phyloP scores from a whole-genome alignment of 2,888 invertebrate genomes.

The Selenia dentaria region DNA sequence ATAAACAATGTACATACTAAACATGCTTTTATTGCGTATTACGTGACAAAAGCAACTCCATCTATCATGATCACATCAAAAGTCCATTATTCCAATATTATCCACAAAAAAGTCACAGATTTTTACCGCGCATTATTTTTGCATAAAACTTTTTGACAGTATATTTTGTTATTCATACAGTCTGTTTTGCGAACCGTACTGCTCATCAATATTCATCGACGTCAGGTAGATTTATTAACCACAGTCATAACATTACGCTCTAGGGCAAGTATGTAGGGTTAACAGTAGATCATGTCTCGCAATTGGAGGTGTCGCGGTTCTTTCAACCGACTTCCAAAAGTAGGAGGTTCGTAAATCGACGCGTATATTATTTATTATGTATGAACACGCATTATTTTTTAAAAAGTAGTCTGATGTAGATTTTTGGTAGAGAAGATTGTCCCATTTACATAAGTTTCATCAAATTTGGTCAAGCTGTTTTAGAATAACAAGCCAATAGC shows the following conservation, averaged over 20 bases:
- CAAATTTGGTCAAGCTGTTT: too few species aligned
- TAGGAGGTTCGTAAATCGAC: too few species aligned
- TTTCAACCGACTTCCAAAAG: too few species aligned
- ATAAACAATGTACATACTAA: too few species aligned
- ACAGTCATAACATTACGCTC: conserved; percentile 52
- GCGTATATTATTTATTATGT: too few species aligned
- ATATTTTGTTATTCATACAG: conserved; percentile 13
- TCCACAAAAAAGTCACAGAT: conserved; percentile 1
- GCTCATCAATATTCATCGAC: conserved; percentile 69
- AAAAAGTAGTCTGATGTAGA: too few species aligned
- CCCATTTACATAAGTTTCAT: too few species aligned
- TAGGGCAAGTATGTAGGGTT: conserved; percentile 1
- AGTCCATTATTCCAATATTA: conserved; percentile 6
- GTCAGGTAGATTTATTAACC: conserved; percentile 66
- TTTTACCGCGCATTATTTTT: conserved; percentile 4
- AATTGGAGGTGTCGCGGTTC: too few species aligned
- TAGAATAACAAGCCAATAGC: too few species aligned
- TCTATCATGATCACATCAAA: conserved; percentile 11
- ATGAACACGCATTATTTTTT: too few species aligned
- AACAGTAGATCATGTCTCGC: conserved; percentile 2
- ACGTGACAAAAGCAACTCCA: not conserved
- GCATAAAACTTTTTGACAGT: conserved; percentile 6
- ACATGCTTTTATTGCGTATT: too few species aligned
- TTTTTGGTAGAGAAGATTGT: too few species aligned
- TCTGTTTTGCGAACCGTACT: conserved; percentile 24